Evolutionary conservation across 2,888 invertebrate genomes (phyloP).

Genomic region (Phaedon cochleariae): DNA sequence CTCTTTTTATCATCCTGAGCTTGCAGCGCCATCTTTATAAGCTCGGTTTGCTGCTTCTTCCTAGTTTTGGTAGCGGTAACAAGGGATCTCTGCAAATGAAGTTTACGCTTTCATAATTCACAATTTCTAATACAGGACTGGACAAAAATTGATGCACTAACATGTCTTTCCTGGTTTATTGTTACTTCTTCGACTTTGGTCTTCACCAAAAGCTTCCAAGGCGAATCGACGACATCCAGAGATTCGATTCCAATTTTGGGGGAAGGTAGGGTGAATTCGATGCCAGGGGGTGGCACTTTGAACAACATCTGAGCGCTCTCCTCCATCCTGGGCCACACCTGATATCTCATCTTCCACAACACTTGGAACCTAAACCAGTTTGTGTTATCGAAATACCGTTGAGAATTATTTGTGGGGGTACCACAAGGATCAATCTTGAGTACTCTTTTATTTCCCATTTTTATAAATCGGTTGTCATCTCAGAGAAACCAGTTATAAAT

Average conservation of each 20-base stretch:
- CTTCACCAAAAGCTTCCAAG: slow-evolving; percentile 98
- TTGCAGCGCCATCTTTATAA: slow-evolving; percentile 93
- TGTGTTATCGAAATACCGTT: too few relatives aligned
- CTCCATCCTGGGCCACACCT: slow-evolving; percentile 99
- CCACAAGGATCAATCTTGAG: background rate
- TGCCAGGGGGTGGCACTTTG: slow-evolving; percentile 98
- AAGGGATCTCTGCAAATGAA: slow-evolving; percentile 77
- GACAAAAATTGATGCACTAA: slow-evolving; percentile 62
- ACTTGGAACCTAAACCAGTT: slow-evolving; percentile 82
- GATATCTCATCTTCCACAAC: slow-evolving; percentile 95
- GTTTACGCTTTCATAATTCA: too few relatives aligned
- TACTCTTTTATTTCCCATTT: background rate
- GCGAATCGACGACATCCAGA: slow-evolving; percentile 94
- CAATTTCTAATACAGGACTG: slow-evolving; percentile 7
- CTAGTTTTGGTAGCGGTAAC: slow-evolving; percentile 99
- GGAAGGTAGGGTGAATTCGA: slow-evolving; percentile 98
- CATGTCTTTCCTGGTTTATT: slow-evolving; percentile 95
- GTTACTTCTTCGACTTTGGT: slow-evolving; percentile 99
- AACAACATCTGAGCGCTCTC: slow-evolving; percentile 95
- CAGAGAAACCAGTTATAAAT: too few relatives aligned
- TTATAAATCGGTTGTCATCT: too few relatives aligned
- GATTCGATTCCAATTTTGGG: slow-evolving; percentile 98
- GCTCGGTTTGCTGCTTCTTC: slow-evolving; percentile 98
- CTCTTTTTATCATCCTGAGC: slow-evolving; percentile 96
- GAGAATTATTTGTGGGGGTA: too few relatives aligned